phyloP scores from a whole-genome alignment of 2,888 invertebrate species.

The Sclerodermus sp. region DNA sequence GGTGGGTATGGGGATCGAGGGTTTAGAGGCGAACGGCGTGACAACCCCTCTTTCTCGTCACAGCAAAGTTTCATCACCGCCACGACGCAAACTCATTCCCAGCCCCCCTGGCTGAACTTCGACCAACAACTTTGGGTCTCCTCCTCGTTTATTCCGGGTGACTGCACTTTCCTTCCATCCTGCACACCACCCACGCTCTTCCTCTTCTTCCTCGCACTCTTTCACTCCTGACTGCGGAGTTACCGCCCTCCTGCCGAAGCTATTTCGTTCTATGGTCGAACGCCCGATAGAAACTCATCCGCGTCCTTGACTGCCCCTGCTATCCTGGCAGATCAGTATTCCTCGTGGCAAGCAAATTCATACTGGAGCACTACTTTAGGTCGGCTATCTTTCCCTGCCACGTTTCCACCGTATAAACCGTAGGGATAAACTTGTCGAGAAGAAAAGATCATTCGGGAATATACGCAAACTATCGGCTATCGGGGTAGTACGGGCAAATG shows the following conservation, averaged over 20 bases:
- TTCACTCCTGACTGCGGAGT: constrained; percentile 14
- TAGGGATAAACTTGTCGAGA: no score
- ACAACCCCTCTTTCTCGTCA: constrained; percentile 55
- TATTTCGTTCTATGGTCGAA: constrained; percentile 47
- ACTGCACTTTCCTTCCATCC: constrained; percentile 55
- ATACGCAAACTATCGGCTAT: no score
- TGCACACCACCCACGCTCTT: constrained; percentile 13
- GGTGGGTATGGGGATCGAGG: constrained; percentile 16
- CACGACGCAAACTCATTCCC: constrained; percentile 55
- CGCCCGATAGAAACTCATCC: constrained; percentile 29
- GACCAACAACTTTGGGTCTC: constrained; percentile 55
- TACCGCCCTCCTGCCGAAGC: constrained; percentile 32
- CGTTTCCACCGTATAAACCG: no score
- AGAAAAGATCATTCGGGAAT: no score
- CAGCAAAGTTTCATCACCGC: constrained; percentile 56
- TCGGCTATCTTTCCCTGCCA: no score
- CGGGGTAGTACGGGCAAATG: no score
- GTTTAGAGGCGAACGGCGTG: constrained; percentile 43
- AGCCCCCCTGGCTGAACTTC: constrained; percentile 46
- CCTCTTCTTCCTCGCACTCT: constrained; percentile 3
- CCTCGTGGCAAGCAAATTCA: no score
- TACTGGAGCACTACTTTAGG: no score
- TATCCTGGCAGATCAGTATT: no score
- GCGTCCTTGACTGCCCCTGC: constrained; percentile 24
- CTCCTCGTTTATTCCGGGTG: constrained; percentile 57